These are phyloP conservation scores for Melieria omissa DNA, from an alignment of 2,888 invertebrate genomes.

Conservation along the genomic window DNA sequence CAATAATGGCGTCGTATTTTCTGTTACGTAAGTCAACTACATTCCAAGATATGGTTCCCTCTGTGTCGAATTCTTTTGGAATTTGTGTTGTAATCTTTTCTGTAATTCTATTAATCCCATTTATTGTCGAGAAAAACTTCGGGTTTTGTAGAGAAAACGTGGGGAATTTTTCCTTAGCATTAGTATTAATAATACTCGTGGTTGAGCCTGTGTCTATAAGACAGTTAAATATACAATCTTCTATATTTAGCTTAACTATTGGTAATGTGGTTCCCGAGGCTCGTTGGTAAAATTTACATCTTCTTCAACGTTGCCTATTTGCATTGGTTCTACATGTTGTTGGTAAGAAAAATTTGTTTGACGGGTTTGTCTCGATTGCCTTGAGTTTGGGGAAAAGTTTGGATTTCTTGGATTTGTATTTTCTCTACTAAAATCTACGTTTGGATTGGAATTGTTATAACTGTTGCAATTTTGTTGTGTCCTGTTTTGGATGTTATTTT, in stretches of 20 bases:
- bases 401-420: too few species aligned
- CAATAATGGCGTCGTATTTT: constrained; percentile 40
- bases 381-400: too few species aligned
- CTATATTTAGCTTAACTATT: constrained; percentile 33
- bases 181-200: constrained; percentile 31
- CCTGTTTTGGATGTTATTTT: too few species aligned
- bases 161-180: constrained; percentile 9
- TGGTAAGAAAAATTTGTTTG: too few species aligned
- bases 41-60: constrained; percentile 39
- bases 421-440: too few species aligned
- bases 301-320: background rate
- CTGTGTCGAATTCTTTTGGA: constrained; percentile 32
- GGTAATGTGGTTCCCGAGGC: constrained; percentile 22
- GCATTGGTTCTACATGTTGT: too few species aligned
- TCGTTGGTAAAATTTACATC: constrained; percentile 10
- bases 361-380: too few species aligned
- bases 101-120: constrained; percentile 28
- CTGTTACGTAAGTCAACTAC: constrained; percentile 26
- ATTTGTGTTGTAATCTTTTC: constrained; percentile 29
- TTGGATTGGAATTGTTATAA: too few species aligned
- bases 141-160: constrained; percentile 23
- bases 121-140: constrained; percentile 31
- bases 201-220: constrained; percentile 30
- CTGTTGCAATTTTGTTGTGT: too few species aligned
- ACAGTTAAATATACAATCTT: constrained; percentile 26